Percentiles rank a stretch among this genome's conserved stretches.
Conservation (phyloP, 1,140 invertebrate species). For the Drosophila erecta region DNA sequence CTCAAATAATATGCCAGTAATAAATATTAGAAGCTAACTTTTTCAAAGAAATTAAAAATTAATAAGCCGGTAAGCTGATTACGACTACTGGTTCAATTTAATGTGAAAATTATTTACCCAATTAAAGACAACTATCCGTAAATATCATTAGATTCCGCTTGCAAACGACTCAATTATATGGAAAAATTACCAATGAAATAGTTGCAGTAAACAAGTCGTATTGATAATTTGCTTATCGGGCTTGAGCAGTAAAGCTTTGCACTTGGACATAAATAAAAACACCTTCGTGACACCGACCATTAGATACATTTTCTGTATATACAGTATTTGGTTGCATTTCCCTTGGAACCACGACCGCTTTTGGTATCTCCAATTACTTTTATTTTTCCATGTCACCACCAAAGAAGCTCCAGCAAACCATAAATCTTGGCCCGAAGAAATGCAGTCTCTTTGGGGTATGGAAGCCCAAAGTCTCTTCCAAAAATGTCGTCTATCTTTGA, state of each 20-base stretch:
- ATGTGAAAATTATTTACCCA: background rate
- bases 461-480: constrained; percentile 12
- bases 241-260: no score
- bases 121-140: background rate
- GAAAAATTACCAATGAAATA: background rate
- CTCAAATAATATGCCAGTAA: background rate
- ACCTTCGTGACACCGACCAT: no score
- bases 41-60: no score
- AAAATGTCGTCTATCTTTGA: constrained; percentile 25
- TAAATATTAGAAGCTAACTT: no score
- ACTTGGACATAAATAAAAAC: no score
- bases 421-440: constrained; percentile 43
- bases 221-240: background rate
- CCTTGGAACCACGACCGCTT: background rate
- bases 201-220: background rate
- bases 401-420: constrained; percentile 28
- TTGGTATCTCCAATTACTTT: constrained; percentile 33
- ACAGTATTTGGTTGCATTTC: background rate
- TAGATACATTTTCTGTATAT: background rate
- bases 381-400: constrained; percentile 23
- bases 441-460: constrained; percentile 19
- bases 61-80: background rate
- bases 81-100: background rate
- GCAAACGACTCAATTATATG: constrained; percentile 4
- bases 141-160: constrained; percentile 3